phyloP scores from a whole-genome alignment of 1,140 invertebrate species.

The Drosophila nigromelanica region DNA sequence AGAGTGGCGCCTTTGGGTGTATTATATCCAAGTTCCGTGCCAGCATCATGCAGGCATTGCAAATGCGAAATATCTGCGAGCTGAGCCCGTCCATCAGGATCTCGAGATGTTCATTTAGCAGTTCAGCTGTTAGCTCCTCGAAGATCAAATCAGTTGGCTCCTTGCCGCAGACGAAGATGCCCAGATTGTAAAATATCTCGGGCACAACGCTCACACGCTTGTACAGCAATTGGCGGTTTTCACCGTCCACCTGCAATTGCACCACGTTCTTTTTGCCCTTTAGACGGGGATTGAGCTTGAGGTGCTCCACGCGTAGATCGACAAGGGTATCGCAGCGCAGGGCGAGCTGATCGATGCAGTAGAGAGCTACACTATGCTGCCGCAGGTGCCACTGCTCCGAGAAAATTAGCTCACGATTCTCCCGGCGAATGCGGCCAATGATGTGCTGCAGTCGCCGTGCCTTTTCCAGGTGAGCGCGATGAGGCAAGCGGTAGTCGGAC shows the following conservation, averaged over 20 bases:
- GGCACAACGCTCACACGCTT: neutral
- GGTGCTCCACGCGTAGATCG: neutral
- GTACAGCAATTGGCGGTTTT: neutral
- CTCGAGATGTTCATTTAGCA: neutral
- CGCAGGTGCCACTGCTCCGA: neutral
- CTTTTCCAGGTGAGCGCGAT: constrained; percentile 2
- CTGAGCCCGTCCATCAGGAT: constrained; percentile 15
- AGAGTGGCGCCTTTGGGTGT: neutral
- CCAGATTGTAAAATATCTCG: constrained; percentile 15
- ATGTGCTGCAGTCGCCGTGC: constrained; percentile 10
- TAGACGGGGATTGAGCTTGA: neutral
- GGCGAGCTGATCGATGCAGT: constrained; percentile 22
- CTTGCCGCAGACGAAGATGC: constrained; percentile 3
- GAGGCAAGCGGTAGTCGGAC: neutral
- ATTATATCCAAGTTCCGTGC: neutral
- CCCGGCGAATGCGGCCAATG: neutral
- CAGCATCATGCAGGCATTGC: constrained; percentile 14
- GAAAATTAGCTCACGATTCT: neutral
- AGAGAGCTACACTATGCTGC: constrained; percentile 18
- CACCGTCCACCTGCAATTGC: neutral
- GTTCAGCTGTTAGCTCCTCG: neutral
- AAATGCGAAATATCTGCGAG: constrained; percentile 12
- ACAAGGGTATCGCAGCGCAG: neutral
- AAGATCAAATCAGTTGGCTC: neutral
- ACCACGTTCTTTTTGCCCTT: neutral